Percentiles rank a stretch among this genome's conserved stretches.
Conservation (phyloP, 2,113 vertebrate genomes). For the Hassar affinis region DNA sequence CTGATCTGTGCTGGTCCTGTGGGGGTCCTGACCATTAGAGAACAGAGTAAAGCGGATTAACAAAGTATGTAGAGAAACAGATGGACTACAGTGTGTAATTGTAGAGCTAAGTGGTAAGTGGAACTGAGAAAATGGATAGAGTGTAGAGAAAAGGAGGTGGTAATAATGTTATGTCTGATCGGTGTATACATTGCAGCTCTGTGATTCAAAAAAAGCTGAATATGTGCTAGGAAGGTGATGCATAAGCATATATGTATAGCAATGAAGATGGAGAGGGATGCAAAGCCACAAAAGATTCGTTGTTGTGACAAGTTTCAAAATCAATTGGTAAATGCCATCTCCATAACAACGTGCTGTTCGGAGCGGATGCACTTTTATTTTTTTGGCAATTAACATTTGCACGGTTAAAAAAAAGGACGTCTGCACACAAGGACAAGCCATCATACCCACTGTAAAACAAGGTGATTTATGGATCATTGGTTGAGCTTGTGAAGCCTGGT, state of each 20-base stretch:
- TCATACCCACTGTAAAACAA: neutral
- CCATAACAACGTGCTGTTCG: neutral
- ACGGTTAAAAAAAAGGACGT: neutral
- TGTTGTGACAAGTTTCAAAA: neutral
- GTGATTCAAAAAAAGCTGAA: neutral
- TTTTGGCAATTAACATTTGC: neutral
- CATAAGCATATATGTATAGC: neutral
- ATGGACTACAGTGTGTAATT: too few relatives aligned
- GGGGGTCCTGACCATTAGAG: too few relatives aligned
- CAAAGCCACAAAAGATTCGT: neutral
- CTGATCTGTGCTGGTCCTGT: too few relatives aligned
- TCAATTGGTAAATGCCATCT: neutral
- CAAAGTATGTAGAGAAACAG: too few relatives aligned
- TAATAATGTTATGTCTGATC: too few relatives aligned
- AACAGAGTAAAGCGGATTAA: too few relatives aligned
- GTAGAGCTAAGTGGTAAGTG: too few relatives aligned
- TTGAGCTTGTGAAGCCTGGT: neutral
- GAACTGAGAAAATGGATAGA: too few relatives aligned
- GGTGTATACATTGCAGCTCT: too few relatives aligned
- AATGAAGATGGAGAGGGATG: neutral
- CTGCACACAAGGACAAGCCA: neutral
- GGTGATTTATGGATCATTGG: neutral
- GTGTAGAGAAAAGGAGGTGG: too few relatives aligned
- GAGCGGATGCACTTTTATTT: neutral
- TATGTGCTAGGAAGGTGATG: neutral